Evolutionary conservation across 2,888 invertebrate genomes (phyloP), one percentile per base, ranked within the genome.

Genomic region (Harpalus rufipes): DNA sequence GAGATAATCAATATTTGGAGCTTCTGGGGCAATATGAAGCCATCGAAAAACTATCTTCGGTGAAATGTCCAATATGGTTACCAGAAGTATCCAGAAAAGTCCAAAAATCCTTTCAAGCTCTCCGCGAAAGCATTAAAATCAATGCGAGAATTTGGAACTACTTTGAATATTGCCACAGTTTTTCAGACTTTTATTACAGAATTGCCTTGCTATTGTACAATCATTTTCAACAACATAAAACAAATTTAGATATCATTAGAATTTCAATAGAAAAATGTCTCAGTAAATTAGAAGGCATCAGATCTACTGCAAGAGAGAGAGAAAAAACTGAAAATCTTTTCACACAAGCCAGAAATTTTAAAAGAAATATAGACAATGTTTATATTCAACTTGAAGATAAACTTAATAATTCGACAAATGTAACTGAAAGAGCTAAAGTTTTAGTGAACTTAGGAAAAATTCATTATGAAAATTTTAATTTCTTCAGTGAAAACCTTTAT

Each of bases 241-340:
- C 21, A 12, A 81, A 81, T 56, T 68, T 68, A 32, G 65, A 81
- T 25, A 68, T 63, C 10, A 65, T 63, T 18, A 41, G 65, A 68
- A 44, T 25, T 7, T 51, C 8, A 7, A 10, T 51, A 14, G 56
- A 41, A 12, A 81, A 81, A 68, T 81, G 81, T 14, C 51, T 81
- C n/a, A 44, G 25, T n/a, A 65, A 63, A 65, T 25, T 81, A 41
- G 10, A 25, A 14, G 56, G 25, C n/a, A 25, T 81, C 12, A 12
- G 51, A 21, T 18, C 39, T n/a, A 12, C 65, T 8, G 44, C n/a
- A 10, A 51, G 44, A 32, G 51, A 68, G 18, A 32, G 10, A 4
- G 51, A 65, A 7, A 7, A n/a, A 21, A 80, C 39, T 18, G 7
- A 59, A 59, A 41, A 63, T 16, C 7, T 80, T 1, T 44, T 16